Evolutionary conservation across 1,140 invertebrate species (phyloP), one percentile per base, ranked within the genome.

Genomic region (Mylabris phalerata): DNA sequence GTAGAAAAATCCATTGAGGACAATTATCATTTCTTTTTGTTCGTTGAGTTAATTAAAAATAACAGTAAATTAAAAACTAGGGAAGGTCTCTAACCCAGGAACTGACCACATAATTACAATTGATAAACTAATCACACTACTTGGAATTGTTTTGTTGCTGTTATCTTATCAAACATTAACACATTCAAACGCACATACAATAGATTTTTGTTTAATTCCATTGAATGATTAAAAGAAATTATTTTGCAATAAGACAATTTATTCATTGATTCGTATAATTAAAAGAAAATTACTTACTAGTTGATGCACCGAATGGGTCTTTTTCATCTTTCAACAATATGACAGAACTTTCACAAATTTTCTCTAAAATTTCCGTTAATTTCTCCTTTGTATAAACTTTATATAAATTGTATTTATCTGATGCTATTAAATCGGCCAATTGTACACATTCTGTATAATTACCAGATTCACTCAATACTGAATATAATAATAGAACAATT

Each of bases 371-470:
- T 68, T 92, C 86, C 11, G 82, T 78, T 42, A 94, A 67, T 68
- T 89, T 86, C 60, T 85, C 83, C 68, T 87, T 87, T 10, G 6
- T n/a, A 4, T 57, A 43, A 71, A 80, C 82, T 74, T 88, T 86
- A 61, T 93, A 94, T 0, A 96, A 69, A 66, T 83, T 78, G 68
- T 90, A 77, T 56, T 85, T 84, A 71, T 95, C 90, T 9, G 83
- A 82, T 6, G 89, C 84, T 50, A 96, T 77, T 48, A 88, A 77
- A 75, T 94, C 87, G 4, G 89, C 84, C 7, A 96, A 70, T 68
- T 90, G 83, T 13, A 95, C 71, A 68, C 88, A 89, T 71, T 90
- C 88, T 41, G 83, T 79, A 64, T 89, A 87, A 60, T 88, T 81
- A 62, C 82, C 83, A 66, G 87, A 88, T 60, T 82, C 79, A 45